Evolutionary conservation across 2,888 invertebrate species (phyloP), one percentile per base, ranked within the genome.

Genomic region (Andrena chrysosceles): DNA sequence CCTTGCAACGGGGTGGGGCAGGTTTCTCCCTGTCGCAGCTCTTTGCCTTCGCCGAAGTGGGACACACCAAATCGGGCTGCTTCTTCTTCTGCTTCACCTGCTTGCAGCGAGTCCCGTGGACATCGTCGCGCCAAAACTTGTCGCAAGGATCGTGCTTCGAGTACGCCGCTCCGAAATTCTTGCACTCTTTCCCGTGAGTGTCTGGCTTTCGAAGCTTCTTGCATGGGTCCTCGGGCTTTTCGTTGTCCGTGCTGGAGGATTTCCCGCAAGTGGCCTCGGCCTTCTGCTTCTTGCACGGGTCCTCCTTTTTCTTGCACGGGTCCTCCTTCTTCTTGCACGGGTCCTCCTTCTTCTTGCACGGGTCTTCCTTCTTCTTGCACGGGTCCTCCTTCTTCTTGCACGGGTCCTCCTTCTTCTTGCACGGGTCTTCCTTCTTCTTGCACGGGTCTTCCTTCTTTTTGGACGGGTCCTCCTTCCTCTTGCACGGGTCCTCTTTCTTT

Each of bases 221-320:
- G 63, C 84, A 77, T 49, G 87, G 77, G 52, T 86, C 85, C 29
- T 72, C 35, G 7, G 4, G 13, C 13, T 48, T 2, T 1, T 49
- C 4, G 1, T 20, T 33, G 23, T 2, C 3, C 8, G 6, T 20
- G 29, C n/a, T 69, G 66, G 79, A 75, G 3, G 8, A 2, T 76
- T 85, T 56, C 0, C 69, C 69, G 0, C 75, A 16, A 1, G 42
- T 2, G 13, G 78, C 70, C 1, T 29, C 60, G 7, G 63, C 20
- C 6, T 29, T 56, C 20, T 54, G 8, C 62, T 68, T 70, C 20
- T 76, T 77, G 35, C 85, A 84, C n/a, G 88, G 82, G 74, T 80
- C 83, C 33, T 74, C 29, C 0, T 29, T 29, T 5, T 29, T 29
- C 5, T 29, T 29, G 29, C 29, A 29, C n/a, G n/a, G n/a, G n/a